Conservation (phyloP, 2,888 invertebrate genomes). For the Apodemia hepburni region DNA sequence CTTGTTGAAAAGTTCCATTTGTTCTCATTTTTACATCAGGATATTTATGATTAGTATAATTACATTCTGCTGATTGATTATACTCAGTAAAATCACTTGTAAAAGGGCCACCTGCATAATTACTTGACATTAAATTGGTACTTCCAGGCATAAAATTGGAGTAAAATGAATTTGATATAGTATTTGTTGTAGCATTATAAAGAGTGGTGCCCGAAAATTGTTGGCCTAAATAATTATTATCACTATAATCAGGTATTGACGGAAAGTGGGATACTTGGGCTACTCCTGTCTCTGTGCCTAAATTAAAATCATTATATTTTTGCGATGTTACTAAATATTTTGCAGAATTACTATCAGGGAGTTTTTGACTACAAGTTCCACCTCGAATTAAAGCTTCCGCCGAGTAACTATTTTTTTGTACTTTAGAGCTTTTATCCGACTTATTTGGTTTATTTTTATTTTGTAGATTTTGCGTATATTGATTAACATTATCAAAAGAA, state of each 20-base stretch:
- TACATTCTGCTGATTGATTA: slow-evolving; percentile 65
- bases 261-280: slow-evolving; percentile 75
- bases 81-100: slow-evolving; percentile 68
- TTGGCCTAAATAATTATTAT: slow-evolving; percentile 61
- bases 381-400: slow-evolving; percentile 68
- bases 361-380: slow-evolving; percentile 56
- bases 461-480: slow-evolving; percentile 47
- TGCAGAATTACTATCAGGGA: slow-evolving; percentile 45
- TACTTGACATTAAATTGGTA: slow-evolving; percentile 62
- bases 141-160: slow-evolving; percentile 68
- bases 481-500: slow-evolving; percentile 49
- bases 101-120: slow-evolving; percentile 61
- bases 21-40: slow-evolving; percentile 68
- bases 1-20: slow-evolving; percentile 54
- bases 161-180: slow-evolving; percentile 71
- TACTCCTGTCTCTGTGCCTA: slow-evolving; percentile 57
- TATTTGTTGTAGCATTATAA: slow-evolving; percentile 68
- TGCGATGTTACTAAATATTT: slow-evolving; percentile 59
- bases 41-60: slow-evolving; percentile 66
- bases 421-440: slow-evolving; percentile 56
- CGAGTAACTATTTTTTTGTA: slow-evolving; percentile 68
- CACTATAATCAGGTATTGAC: slow-evolving; percentile 65
- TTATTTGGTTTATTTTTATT: slow-evolving; percentile 55
- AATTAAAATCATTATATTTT: slow-evolving; percentile 61
- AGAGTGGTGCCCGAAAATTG: slow-evolving; percentile 68